A percentile compares a stretch with the other conserved stretches of the same genome.
Conservation (phyloP, 2,888 invertebrate species). For the Erebia epiphron region DNA sequence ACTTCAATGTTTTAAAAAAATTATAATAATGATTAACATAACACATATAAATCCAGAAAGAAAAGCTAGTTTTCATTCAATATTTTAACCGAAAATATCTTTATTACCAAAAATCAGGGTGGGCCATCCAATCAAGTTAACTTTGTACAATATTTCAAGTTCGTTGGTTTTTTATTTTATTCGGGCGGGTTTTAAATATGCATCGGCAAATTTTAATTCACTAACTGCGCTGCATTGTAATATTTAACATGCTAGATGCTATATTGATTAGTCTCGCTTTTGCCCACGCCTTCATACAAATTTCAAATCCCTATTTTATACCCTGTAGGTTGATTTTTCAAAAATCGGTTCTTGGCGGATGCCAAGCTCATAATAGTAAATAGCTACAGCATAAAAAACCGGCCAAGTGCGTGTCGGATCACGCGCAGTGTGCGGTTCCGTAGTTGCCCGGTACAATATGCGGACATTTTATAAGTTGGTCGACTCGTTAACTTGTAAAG, state of each 20-base stretch:
- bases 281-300: too few relatives aligned
- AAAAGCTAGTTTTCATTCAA: not conserved
- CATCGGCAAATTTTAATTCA: conserved; percentile 29
- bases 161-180: conserved; percentile 23
- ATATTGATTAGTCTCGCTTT: not conserved
- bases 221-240: conserved; percentile 11
- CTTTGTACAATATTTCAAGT: conserved; percentile 22
- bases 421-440: too few relatives aligned
- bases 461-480: too few relatives aligned
- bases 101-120: conserved; percentile 14
- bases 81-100: conserved; percentile 14
- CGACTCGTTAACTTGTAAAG: too few relatives aligned
- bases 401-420: too few relatives aligned
- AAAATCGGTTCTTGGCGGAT: too few relatives aligned
- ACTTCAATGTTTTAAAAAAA: too few relatives aligned
- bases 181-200: conserved; percentile 24
- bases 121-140: conserved; percentile 26
- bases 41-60: not conserved
- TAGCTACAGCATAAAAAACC: too few relatives aligned
- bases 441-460: too few relatives aligned
- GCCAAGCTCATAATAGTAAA: too few relatives aligned
- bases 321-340: too few relatives aligned
- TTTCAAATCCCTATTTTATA: too few relatives aligned
- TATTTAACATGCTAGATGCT: conserved; percentile 3
- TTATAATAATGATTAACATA: not conserved